Conservation (phyloP, 2,888 invertebrate genomes). For the Zaprionus obscuricornis region DNA sequence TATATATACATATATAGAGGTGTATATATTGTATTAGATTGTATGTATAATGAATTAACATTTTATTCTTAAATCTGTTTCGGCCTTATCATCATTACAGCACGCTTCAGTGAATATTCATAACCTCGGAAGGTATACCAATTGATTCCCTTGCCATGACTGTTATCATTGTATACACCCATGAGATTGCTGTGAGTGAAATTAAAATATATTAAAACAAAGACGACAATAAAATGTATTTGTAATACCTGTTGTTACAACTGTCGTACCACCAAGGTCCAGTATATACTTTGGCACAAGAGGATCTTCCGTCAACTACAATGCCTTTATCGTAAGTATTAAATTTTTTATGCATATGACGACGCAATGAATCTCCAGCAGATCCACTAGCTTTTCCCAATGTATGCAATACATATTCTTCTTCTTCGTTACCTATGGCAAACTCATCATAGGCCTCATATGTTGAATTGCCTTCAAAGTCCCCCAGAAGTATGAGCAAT, state of each 20-base stretch:
- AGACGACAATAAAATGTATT: no score
- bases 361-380: conserved; percentile 37
- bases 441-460: conserved; percentile 38
- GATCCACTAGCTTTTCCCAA: conserved; percentile 26
- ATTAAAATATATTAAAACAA: no score
- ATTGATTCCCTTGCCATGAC: conserved; percentile 1
- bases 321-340: conserved; percentile 28
- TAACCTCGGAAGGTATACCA: not conserved
- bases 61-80: no score
- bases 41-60: no score
- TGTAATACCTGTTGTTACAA: no score
- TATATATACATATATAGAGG: no score
- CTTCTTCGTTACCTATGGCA: conserved; percentile 20
- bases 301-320: no score
- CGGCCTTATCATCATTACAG: conserved; percentile 1
- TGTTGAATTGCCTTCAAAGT: conserved; percentile 6
- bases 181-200: not conserved
- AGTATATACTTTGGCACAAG: no score
- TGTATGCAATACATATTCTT: conserved; percentile 9
- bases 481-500: conserved; percentile 30
- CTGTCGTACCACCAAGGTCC: no score
- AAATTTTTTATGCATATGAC: conserved; percentile 33
- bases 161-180: conserved; percentile 1
- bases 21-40: no score
- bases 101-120: not conserved